A percentile compares a stretch with the other conserved stretches of the same genome.
Conservation (phyloP, 2,888 invertebrate genomes). For the Lycocerus yunnanus region DNA sequence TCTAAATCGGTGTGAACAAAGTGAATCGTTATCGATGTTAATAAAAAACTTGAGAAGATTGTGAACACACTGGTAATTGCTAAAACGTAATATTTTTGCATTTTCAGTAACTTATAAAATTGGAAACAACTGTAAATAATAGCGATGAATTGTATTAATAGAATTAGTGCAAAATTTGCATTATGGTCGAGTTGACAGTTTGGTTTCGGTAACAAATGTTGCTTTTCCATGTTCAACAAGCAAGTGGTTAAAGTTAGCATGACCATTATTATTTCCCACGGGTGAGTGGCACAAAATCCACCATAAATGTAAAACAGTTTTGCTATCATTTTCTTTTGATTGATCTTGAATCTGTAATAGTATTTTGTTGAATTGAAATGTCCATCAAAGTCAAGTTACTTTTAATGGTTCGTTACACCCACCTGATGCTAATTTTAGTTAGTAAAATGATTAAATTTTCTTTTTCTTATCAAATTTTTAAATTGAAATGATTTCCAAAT, state of each 20-base stretch:
- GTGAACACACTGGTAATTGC: constrained; percentile 91
- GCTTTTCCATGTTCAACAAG: constrained; percentile 74
- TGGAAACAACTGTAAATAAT: constrained; percentile 93
- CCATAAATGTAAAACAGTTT: constrained; percentile 83
- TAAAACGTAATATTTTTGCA: constrained; percentile 87
- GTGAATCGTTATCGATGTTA: constrained; percentile 88
- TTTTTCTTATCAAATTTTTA: no score
- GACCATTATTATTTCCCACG: constrained; percentile 94
- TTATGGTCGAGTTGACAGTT: constrained; percentile 77
- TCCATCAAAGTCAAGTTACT: no score
- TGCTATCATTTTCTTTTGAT: constrained; percentile 56
- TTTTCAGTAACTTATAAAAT: constrained; percentile 83
- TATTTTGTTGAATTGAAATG: no score
- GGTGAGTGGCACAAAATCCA: constrained; percentile 89
- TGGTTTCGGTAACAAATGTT: constrained; percentile 43
- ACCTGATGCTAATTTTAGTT: no score
- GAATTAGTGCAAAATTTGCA: constrained; percentile 90
- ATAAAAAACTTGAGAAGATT: constrained; percentile 90
- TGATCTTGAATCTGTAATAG: neutral
- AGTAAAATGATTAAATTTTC: no score
- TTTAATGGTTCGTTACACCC: no score
- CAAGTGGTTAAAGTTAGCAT: constrained; percentile 80
- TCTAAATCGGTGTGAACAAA: constrained; percentile 84
- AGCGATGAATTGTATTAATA: constrained; percentile 86
- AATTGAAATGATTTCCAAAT: no score